Percentiles rank a stretch among this genome's conserved stretches.
These are phyloP conservation scores for Mactromeris polynyma DNA, from an alignment of 2,888 invertebrate species.

Conservation along the genomic window DNA sequence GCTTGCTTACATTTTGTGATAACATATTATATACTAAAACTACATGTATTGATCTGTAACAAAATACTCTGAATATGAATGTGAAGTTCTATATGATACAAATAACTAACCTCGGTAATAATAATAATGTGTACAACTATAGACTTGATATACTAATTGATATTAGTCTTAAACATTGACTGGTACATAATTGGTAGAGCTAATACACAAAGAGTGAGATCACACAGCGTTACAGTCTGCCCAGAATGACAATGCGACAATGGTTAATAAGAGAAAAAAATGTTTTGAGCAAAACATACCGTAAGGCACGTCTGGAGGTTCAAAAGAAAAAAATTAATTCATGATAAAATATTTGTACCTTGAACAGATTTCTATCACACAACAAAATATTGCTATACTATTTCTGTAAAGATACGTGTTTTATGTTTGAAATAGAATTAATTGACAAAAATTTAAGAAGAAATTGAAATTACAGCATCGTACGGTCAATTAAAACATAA, in stretches of 20 bases:
- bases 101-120: not conserved
- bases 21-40: too few species aligned
- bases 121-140: not conserved
- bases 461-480: too few species aligned
- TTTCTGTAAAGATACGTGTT: too few species aligned
- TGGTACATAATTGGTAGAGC: not conserved
- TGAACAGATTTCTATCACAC: not conserved
- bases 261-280: conserved; percentile 11
- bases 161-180: not conserved
- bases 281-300: conserved; percentile 19
- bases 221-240: not conserved
- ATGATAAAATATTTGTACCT: not conserved
- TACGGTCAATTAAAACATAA: too few species aligned
- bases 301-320: conserved; percentile 33
- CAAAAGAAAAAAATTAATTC: conserved; percentile 16
- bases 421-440: too few species aligned
- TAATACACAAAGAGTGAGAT: not conserved
- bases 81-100: too few species aligned
- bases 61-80: too few species aligned
- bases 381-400: not conserved
- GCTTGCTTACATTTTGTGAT: too few species aligned
- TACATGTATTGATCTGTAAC: too few species aligned
- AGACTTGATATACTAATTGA: not conserved
- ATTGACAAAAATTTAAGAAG: too few species aligned
- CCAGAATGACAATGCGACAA: not conserved